Conservation (phyloP, 2,113 vertebrate species). For the Chionomys nivalis region DNA sequence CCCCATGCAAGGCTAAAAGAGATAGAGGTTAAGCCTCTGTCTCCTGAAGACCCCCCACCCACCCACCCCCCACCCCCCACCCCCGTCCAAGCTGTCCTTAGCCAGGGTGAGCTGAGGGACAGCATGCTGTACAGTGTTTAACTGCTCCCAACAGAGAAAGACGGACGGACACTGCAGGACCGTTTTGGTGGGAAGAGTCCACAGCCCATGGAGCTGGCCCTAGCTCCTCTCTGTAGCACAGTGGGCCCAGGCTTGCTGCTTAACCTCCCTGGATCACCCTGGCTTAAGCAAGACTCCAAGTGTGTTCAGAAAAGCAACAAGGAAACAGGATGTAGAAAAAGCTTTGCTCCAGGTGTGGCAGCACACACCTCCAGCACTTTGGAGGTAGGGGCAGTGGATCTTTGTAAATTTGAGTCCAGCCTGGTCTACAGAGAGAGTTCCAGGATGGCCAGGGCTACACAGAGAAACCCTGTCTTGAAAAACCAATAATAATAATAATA, state of each 20-base stretch:
- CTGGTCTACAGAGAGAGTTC: not conserved
- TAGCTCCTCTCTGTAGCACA: not conserved
- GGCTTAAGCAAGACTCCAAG: not conserved
- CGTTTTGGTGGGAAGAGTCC: not conserved
- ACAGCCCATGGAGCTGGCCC: not conserved
- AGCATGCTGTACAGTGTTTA: not conserved
- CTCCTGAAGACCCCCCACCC: not conserved
- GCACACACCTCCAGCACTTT: not conserved
- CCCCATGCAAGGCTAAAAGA: not conserved
- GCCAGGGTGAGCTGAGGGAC: not conserved
- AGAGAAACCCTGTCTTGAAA: too few relatives aligned
- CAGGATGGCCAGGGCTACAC: too few relatives aligned
- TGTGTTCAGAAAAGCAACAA: not conserved
- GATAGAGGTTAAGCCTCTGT: not conserved
- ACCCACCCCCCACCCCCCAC: too few relatives aligned
- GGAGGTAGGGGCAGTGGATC: not conserved
- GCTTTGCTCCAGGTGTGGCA: not conserved
- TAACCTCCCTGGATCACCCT: not conserved
- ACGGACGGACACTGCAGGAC: not conserved
- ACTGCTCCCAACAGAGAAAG: not conserved
- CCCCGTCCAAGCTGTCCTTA: not conserved
- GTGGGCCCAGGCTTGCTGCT: not conserved
- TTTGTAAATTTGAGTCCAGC: not conserved
- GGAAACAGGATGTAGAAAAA: not conserved
- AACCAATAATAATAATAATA: too few relatives aligned